These are phyloP conservation scores for Nomada hirtipes DNA, from an alignment of 2,888 invertebrate genomes.

Conservation along the genomic window DNA sequence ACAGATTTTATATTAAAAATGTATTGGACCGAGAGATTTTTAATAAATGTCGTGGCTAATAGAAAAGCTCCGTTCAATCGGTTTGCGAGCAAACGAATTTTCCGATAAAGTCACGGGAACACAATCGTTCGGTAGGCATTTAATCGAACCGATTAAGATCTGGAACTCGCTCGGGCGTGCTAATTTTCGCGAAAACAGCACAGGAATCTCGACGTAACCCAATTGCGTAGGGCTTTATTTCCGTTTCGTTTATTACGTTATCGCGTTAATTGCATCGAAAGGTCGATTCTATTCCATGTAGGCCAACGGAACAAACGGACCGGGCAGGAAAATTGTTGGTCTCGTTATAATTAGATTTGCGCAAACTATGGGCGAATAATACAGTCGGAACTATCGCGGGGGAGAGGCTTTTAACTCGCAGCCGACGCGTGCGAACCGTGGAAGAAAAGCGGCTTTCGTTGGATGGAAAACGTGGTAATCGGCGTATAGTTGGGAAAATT, in stretches of 20 bases:
- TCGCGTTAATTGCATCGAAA: conserved; percentile 47
- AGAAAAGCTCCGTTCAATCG: background rate
- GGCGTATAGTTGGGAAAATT: conserved; percentile 63
- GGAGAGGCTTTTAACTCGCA: background rate
- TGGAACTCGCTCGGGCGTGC: background rate
- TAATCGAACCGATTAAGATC: background rate
- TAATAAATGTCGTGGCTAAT: too few species aligned
- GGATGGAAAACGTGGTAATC: conserved; percentile 55
- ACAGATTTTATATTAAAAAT: too few species aligned
- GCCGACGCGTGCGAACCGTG: conserved; percentile 13
- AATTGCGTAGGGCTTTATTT: conserved; percentile 37
- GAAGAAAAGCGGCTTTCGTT: conserved; percentile 20
- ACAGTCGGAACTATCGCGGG: too few species aligned
- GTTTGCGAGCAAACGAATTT: background rate
- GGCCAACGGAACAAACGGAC: conserved; percentile 30
- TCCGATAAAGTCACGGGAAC: background rate
- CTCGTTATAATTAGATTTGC: conserved; percentile 41
- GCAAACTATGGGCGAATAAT: background rate
- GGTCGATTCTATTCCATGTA: conserved; percentile 16
- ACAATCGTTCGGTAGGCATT: background rate
- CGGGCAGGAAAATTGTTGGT: conserved; percentile 26
- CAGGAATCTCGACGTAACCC: conserved; percentile 16
- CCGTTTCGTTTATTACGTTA: conserved; percentile 37
- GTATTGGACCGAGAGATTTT: too few species aligned
- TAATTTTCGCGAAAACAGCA: conserved; percentile 1